Conservation (phyloP, 2,888 invertebrate genomes). For the Thymelicus acteon region DNA sequence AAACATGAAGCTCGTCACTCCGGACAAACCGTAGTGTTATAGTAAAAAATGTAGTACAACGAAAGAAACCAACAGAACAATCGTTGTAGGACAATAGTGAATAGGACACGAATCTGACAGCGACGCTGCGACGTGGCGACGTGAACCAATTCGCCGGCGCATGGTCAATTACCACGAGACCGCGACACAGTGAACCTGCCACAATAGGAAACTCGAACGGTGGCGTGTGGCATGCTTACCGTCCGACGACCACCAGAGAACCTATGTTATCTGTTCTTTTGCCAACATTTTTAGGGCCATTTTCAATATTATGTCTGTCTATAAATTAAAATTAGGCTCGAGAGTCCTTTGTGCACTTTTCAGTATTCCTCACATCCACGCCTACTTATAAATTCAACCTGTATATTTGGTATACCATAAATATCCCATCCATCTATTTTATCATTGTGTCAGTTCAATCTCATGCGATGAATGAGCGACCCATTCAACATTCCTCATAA, state of each 20-base stretch:
- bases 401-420: too few relatives aligned
- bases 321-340: too few relatives aligned
- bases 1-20: background rate
- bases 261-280: background rate
- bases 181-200: slow-evolving; percentile 43
- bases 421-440: background rate
- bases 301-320: too few relatives aligned
- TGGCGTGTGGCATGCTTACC: slow-evolving; percentile 18
- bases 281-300: background rate
- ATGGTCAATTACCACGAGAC: slow-evolving; percentile 27
- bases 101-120: background rate
- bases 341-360: too few relatives aligned
- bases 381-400: too few relatives aligned
- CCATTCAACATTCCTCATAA: background rate
- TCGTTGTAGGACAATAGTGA: slow-evolving; percentile 3
- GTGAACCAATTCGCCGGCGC: slow-evolving; percentile 28
- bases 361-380: too few relatives aligned
- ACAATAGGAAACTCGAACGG: slow-evolving; percentile 39
- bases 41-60: slow-evolving; percentile 6
- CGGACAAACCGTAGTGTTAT: background rate
- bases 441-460: background rate
- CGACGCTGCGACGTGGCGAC: background rate
- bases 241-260: background rate
- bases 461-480: background rate
- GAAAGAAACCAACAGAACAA: slow-evolving; percentile 15